Percentiles rank a stretch among this genome's conserved stretches.
Conservation (phyloP, 2,113 vertebrate species). For the Prinia subflava region DNA sequence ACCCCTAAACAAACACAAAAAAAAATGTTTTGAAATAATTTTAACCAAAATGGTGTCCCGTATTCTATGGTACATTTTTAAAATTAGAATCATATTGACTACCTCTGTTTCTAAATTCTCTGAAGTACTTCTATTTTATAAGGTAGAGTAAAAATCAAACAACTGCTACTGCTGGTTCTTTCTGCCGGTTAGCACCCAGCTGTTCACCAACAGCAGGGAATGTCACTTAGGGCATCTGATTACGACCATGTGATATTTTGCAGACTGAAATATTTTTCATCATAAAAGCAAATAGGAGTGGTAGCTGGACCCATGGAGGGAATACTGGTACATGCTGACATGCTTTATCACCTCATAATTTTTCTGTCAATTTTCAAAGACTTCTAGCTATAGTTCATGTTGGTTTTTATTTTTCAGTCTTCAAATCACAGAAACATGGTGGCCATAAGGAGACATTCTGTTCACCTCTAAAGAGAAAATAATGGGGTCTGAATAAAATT, state of each 20-base stretch:
- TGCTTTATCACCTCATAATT: neutral
- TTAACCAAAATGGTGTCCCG: accelerated
- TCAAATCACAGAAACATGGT: neutral
- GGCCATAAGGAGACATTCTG: neutral
- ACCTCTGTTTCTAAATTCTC: neutral
- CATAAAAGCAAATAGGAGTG: neutral
- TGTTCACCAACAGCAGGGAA: neutral
- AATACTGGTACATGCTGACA: neutral
- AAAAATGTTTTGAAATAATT: neutral
- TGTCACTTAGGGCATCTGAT: neutral
- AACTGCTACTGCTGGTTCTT: neutral
- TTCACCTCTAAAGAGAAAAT: neutral
- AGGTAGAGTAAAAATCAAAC: neutral
- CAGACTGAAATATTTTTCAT: neutral
- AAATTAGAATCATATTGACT: neutral
- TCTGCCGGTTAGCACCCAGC: neutral
- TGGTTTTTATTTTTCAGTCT: neutral
- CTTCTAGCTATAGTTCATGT: neutral
- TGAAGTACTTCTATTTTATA: neutral
- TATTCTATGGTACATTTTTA: neutral
- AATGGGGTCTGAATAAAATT: neutral
- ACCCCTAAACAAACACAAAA: neutral
- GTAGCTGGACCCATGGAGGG: neutral
- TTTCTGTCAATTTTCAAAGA: neutral
- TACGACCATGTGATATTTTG: neutral